Base-by-base conservation (phyloP, 2,888 invertebrate species). In the Apodemia mormo region DNA sequence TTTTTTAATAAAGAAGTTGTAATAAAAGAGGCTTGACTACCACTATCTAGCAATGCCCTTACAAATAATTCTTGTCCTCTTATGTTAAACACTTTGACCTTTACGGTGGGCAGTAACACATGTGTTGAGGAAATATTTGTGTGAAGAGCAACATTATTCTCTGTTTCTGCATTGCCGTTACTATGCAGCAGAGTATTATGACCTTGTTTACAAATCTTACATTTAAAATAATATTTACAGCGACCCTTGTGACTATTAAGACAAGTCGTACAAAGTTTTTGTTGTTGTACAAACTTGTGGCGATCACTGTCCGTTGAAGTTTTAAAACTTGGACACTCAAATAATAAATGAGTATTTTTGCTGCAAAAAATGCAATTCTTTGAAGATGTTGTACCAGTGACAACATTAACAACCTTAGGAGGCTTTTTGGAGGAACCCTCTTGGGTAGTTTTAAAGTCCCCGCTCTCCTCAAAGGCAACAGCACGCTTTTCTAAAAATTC, bases 161-260 rank as follows among this genome's bases (percentile, higher is more conserved):
- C 22, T 22, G n/a, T 10, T 58, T 14, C 9, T 10, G 3, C 49
- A 58, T 14, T 9, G 9, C n/a, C n/a, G 5, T 14, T 22, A 22
- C 22, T 64, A 58, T 70, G 70, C 49, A 71, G 58, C 10, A 73
- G 69, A 12, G 73, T 65, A 67, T 73, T 71, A 49, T 73, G 73
- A n/a, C n/a, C n/a, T 52, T 68, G 37, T 68, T 75, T 75, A 61
- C 75, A 76, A 33, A 66, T 52, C 52, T 67, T 71, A 66, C 72
- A 74, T 56, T 61, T 68, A 30, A 74, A 72, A 45, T 54, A 67
- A 68, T 69, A 76, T 52, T 71, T 72, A 64, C 70, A 73, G 10
- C 67, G 71, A 30, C 61, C 66, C n/a, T 7, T 65, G 29, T 76
- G 76, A 33, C 4, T 29, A 8, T 65, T 74, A n/a, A 76, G 65